A percentile compares a stretch with the other conserved stretches of the same genome.
phyloP scores from a whole-genome alignment of 1,140 invertebrate genomes.

The Procambarus clarkii region DNA sequence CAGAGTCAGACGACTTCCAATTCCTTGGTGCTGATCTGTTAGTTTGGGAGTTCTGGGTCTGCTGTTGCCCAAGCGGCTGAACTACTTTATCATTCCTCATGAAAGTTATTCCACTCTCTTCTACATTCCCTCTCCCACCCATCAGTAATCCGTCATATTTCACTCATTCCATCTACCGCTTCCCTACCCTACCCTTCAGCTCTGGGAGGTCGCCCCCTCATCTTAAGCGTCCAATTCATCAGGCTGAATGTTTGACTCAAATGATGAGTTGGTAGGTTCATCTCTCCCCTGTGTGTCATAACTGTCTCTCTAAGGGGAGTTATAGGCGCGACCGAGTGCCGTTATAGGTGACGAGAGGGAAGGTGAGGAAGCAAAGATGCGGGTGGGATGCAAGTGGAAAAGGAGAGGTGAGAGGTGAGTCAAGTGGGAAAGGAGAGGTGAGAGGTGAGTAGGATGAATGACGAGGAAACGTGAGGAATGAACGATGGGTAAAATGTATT shows the following conservation, averaged over 20 bases:
- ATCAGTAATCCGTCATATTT: too few relatives aligned
- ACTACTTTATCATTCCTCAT: too few relatives aligned
- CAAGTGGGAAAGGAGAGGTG: background rate
- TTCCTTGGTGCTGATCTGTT: too few relatives aligned
- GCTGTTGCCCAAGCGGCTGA: too few relatives aligned
- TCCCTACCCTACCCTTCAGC: background rate
- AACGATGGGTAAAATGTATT: too few relatives aligned
- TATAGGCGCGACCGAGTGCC: constrained; percentile 13
- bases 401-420: background rate
- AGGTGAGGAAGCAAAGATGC: background rate
- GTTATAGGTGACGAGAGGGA: constrained; percentile 24
- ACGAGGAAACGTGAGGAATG: background rate
- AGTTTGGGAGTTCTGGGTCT: too few relatives aligned
- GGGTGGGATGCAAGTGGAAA: too few relatives aligned
- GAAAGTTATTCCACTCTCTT: too few relatives aligned
- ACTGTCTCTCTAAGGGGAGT: constrained; percentile 11
- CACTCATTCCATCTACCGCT: background rate
- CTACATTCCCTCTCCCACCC: too few relatives aligned
- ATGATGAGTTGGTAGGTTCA: constrained; percentile 29
- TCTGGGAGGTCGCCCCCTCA: background rate
- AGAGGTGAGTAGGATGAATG: background rate
- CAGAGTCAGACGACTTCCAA: too few relatives aligned
- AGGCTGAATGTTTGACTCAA: constrained; percentile 26
- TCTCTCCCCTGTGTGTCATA: constrained; percentile 13
- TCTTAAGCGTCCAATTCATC: constrained; percentile 20